Conservation (phyloP, 2,113 vertebrate genomes). For the Nibea albiflora region DNA sequence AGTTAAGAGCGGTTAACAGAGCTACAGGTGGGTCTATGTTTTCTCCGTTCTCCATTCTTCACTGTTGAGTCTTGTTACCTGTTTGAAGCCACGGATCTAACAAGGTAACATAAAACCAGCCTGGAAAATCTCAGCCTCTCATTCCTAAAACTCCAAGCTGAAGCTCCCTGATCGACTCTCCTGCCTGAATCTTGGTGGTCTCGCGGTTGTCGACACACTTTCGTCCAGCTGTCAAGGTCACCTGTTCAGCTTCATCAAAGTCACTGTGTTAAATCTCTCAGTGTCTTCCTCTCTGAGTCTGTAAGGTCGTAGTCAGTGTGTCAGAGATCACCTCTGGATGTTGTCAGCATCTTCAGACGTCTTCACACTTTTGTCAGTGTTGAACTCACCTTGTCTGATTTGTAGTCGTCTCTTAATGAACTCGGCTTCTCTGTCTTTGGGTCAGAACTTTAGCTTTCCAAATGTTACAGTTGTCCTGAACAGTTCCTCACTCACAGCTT, state of each 20-base stretch:
- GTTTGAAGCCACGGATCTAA: not conserved
- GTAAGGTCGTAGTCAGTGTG: not conserved
- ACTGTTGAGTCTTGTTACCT: not conserved
- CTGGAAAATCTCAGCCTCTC: not conserved
- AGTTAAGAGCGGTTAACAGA: too few species aligned
- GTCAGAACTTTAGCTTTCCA: not conserved
- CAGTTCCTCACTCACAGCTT: not conserved
- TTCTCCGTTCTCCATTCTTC: too few species aligned
- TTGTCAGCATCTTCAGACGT: not conserved
- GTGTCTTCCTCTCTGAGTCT: not conserved
- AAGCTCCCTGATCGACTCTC: not conserved
- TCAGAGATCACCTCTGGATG: not conserved
- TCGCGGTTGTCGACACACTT: not conserved
- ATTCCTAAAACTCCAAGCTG: not conserved
- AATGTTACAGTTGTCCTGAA: not conserved
- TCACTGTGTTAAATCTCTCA: not conserved
- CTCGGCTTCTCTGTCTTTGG: not conserved
- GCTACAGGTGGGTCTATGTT: too few species aligned
- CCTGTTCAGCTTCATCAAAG: not conserved
- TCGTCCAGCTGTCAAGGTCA: constrained; percentile 41
- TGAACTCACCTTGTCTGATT: constrained; percentile 50
- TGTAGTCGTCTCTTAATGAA: not conserved
- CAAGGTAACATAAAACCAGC: not conserved
- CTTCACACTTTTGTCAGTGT: not conserved
- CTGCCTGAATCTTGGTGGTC: too few species aligned